These are phyloP conservation scores for Aleiodes alternator DNA, from an alignment of 2,888 invertebrate genomes.

Conservation along the genomic window DNA sequence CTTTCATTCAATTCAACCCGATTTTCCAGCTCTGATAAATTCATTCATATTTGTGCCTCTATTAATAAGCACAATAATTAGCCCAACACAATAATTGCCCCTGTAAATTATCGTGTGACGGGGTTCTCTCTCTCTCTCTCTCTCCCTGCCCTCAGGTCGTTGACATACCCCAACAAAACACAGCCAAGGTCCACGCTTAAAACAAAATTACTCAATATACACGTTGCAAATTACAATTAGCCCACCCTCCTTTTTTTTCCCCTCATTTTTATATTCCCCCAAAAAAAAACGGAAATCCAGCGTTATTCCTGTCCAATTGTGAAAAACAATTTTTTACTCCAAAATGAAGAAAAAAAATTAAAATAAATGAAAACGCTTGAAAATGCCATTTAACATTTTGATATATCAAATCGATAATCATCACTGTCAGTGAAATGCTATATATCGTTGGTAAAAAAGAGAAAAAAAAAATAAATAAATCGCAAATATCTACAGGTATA, in stretches of 20 bases:
- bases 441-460: not conserved
- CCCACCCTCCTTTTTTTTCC: not conserved
- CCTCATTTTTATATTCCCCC: not conserved
- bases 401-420: conserved; percentile 13
- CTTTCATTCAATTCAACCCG: conserved; percentile 27
- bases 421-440: conserved; percentile 3
- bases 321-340: not conserved
- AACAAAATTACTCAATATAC: conserved; percentile 11
- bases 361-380: not conserved
- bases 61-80: conserved; percentile 12
- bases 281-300: conserved; percentile 5
- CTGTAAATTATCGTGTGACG: conserved; percentile 25
- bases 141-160: conserved; percentile 7
- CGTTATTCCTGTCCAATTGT: conserved; percentile 7
- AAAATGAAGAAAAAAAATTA: too few species aligned
- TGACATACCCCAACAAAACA: conserved; percentile 22
- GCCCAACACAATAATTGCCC: conserved; percentile 32
- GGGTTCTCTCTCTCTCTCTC: not conserved
- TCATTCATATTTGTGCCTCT: not conserved
- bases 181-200: not conserved
- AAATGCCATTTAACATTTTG: conserved; percentile 14
- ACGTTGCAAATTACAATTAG: conserved; percentile 11
- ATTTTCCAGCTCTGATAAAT: conserved; percentile 10
- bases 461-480: not conserved
- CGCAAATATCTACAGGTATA: not conserved